A percentile compares a stretch with the other conserved stretches of the same genome.
phyloP scores from a whole-genome alignment of 2,888 invertebrate species.

The Rhingia campestris region DNA sequence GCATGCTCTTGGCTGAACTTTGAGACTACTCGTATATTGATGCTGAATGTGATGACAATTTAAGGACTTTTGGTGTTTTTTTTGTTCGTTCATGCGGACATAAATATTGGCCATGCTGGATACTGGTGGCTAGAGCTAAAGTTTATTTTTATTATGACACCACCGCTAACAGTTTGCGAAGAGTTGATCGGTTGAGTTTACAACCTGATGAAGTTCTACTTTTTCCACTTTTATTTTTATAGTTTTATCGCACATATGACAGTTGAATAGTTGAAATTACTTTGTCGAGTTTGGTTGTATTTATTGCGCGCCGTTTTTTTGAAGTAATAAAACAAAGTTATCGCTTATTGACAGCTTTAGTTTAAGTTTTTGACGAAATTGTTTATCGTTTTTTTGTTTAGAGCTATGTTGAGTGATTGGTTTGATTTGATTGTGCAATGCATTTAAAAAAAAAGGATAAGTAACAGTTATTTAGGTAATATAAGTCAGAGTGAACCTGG shows the following conservation, averaged over 20 bases:
- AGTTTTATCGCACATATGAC: conserved; percentile 68
- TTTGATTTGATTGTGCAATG: conserved; percentile 4
- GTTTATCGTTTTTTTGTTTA: background rate
- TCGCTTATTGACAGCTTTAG: conserved; percentile 54
- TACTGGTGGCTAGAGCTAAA: conserved; percentile 12
- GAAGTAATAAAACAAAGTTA: conserved; percentile 37
- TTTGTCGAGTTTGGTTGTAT: conserved; percentile 58
- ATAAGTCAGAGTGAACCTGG: too few relatives aligned
- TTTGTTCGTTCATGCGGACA: conserved; percentile 26
- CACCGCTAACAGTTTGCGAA: conserved; percentile 55
- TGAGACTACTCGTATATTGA: background rate
- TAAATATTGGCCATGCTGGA: conserved; percentile 43
- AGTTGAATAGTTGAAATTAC: conserved; percentile 66
- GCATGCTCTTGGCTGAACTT: conserved; percentile 31
- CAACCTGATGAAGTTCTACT: conserved; percentile 56
- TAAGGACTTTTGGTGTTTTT: conserved; percentile 55
- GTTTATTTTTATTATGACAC: conserved; percentile 70
- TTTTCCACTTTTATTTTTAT: conserved; percentile 58
- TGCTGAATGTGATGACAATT: conserved; percentile 33
- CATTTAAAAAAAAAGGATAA: background rate
- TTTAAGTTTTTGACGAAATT: conserved; percentile 26
- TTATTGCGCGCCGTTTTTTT: conserved; percentile 56
- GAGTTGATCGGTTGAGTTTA: conserved; percentile 67
- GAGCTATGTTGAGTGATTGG: conserved; percentile 18
- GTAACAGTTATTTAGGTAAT: too few relatives aligned